These are phyloP conservation scores for Anser brachyrhynchus DNA, from an alignment of 2,113 vertebrate species.

Conservation along the genomic window DNA sequence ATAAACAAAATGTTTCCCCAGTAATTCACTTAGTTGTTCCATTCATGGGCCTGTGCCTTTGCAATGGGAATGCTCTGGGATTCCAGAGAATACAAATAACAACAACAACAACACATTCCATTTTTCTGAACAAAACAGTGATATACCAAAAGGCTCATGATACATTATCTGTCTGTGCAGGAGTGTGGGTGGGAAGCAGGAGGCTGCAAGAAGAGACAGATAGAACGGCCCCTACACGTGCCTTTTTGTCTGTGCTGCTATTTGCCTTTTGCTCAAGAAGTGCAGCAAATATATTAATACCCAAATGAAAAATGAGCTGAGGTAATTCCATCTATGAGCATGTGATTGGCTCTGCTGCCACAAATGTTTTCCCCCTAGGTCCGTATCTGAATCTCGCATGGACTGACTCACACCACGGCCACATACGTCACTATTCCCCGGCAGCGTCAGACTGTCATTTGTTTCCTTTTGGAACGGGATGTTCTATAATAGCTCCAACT, in stretches of 20 bases:
- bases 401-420: conserved; percentile 58
- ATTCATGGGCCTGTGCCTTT: not conserved
- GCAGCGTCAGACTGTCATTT: conserved; percentile 47
- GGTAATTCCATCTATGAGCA: conserved; percentile 65
- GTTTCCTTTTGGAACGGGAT: conserved; percentile 61
- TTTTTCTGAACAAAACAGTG: not conserved
- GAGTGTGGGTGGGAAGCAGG: conserved; percentile 44
- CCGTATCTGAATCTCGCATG: conserved; percentile 26
- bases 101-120: not conserved
- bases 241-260: not conserved
- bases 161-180: conserved; percentile 21
- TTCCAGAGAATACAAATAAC: conserved; percentile 15
- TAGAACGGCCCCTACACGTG: not conserved
- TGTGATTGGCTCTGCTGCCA: conserved; percentile 20
- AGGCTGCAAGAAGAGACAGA: conserved; percentile 52
- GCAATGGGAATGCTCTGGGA: not conserved
- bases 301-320: conserved; percentile 60
- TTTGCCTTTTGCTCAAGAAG: conserved; percentile 43
- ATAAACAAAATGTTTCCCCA: conserved; percentile 11
- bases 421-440: not conserved
- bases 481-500: conserved; percentile 59
- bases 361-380: conserved; percentile 62
- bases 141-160: not conserved
- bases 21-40: not conserved
- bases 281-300: conserved; percentile 30